phyloP scores from a whole-genome alignment of 2,113 vertebrate species.

The Edolisoma coerulescens region DNA sequence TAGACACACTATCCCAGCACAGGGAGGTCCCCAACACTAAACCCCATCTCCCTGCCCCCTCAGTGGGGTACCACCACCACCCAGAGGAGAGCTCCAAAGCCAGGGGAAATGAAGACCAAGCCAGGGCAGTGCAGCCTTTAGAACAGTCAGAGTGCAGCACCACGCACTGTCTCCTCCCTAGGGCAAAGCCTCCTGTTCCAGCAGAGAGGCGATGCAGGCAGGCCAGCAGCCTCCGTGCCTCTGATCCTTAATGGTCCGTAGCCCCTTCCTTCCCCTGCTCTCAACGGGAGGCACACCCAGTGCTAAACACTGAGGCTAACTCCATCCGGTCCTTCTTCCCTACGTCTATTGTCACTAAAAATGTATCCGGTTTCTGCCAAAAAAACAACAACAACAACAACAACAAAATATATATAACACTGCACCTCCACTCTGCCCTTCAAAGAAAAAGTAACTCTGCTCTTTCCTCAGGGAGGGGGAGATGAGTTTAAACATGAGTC shows the following conservation, averaged over 20 bases:
- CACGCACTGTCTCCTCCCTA: fast-evolving
- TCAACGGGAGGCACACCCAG: not conserved
- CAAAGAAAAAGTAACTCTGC: not conserved
- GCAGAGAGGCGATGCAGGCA: not conserved
- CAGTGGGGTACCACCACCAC: not conserved
- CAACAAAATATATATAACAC: not conserved
- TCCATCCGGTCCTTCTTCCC: conserved; percentile 45
- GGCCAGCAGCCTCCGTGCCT: not conserved
- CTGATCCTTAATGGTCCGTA: fast-evolving
- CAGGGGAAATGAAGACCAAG: not conserved
- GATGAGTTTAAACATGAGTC: not conserved
- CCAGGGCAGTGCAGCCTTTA: not conserved
- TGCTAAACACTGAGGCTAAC: not conserved
- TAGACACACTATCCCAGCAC: not conserved
- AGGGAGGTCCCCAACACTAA: not conserved
- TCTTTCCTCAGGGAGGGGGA: not conserved
- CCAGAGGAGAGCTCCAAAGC: not conserved
- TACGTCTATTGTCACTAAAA: not conserved
- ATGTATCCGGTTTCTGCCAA: not conserved
- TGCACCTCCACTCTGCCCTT: not conserved
- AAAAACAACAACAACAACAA: not conserved
- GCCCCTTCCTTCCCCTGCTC: conserved; percentile 37
- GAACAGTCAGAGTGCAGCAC: not conserved
- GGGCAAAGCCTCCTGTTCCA: not conserved
- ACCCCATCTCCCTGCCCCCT: not conserved